A percentile compares a stretch with the other conserved stretches of the same genome.
Evolutionary conservation across 2,797 vertebrate species (phyloP).

Genomic region (Strix occidentalis): DNA sequence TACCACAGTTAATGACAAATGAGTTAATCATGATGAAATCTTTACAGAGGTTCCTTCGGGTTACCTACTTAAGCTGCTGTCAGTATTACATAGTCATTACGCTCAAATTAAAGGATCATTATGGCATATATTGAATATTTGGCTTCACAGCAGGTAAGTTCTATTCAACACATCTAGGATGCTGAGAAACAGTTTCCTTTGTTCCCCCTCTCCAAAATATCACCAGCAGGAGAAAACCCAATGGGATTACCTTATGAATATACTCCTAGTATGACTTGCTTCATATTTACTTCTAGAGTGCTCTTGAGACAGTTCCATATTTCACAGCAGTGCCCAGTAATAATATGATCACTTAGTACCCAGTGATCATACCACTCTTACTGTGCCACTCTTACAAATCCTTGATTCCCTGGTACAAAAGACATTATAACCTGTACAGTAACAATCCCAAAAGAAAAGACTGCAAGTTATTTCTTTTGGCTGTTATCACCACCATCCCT

Average conservation of each 20-base stretch:
- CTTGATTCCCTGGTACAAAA: not conserved
- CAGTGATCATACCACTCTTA: not conserved
- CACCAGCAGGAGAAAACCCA: not conserved
- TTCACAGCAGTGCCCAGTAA: not conserved
- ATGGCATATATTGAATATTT: conserved; percentile 19
- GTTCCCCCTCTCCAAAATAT: not conserved
- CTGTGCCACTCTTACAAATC: not conserved
- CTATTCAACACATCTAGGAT: not conserved
- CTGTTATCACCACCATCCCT: not conserved
- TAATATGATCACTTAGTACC: not conserved
- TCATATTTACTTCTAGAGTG: conserved; percentile 3
- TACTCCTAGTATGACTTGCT: not conserved
- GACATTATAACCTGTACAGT: not conserved
- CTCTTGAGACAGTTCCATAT: not conserved
- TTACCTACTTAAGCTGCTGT: conserved; percentile 27
- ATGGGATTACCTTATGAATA: not conserved
- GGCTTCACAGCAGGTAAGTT: conserved; percentile 42
- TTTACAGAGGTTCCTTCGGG: conserved; percentile 26
- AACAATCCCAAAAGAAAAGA: not conserved
- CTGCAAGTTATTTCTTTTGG: not conserved
- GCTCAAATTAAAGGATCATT: conserved; percentile 43
- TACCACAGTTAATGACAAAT: conserved; percentile 41
- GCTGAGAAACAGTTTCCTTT: not conserved
- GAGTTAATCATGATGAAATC: conserved; percentile 47
- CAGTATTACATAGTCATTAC: conserved; percentile 11